Conservation (phyloP, 2,113 vertebrate genomes). For the Dipodomys merriami region DNA sequence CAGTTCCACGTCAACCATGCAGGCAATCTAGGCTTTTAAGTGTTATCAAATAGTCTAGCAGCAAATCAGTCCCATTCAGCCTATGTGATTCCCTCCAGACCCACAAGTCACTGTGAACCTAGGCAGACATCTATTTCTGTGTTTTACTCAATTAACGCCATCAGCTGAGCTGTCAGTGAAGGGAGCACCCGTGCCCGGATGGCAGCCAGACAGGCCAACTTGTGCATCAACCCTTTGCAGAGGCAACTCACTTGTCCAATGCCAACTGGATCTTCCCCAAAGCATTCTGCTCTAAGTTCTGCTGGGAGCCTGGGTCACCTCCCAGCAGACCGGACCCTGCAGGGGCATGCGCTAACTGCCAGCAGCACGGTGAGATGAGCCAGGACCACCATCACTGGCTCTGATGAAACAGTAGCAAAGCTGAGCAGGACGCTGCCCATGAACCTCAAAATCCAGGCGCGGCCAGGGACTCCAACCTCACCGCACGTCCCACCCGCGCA, state of each 20-base stretch:
- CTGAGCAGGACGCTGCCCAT: not conserved
- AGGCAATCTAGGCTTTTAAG: not conserved
- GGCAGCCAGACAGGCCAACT: not conserved
- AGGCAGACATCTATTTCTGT: not conserved
- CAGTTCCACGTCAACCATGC: not conserved
- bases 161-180: not conserved
- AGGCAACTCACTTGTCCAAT: not conserved
- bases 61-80: not conserved
- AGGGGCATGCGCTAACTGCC: accelerated
- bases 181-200: not conserved
- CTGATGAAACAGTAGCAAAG: too few relatives aligned
- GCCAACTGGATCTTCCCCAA: not conserved
- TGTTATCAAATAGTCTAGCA: not conserved
- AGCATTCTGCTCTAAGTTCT: not conserved
- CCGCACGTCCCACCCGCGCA: not conserved
- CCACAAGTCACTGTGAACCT: not conserved
- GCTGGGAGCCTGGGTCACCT: accelerated
- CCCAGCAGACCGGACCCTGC: not conserved
- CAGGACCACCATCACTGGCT: not conserved
- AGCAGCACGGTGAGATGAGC: accelerated
- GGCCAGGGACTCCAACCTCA: not conserved
- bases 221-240: not conserved
- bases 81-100: not conserved
- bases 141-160: not conserved
- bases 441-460: accelerated